Evolutionary conservation across 2,797 vertebrate species (phyloP).

Genomic region (Paramormyrops hopkinsi): DNA sequence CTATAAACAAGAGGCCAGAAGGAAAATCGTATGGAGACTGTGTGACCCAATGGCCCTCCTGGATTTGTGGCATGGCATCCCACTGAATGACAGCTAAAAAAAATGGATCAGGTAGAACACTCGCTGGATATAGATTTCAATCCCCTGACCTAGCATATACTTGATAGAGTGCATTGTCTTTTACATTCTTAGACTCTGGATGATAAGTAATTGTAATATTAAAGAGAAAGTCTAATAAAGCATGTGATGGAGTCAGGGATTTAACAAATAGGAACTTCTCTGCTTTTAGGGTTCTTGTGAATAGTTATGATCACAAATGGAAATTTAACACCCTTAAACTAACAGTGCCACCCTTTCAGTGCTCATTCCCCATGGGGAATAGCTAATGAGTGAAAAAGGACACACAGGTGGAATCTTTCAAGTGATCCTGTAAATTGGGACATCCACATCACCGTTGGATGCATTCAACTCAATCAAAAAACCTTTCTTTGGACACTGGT

Average conservation of each 20-base stretch:
- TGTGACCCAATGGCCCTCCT: not conserved
- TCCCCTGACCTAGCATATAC: not conserved
- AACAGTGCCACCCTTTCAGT: not conserved
- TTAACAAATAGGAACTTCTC: not conserved
- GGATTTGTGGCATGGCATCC: not conserved
- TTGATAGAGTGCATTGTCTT: not conserved
- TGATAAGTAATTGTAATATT: not conserved
- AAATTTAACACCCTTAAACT: not conserved
- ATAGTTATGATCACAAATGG: not conserved
- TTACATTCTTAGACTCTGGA: not conserved
- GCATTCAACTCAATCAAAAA: not conserved
- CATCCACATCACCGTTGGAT: not conserved
- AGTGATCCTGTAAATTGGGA: not conserved
- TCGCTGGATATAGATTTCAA: not conserved
- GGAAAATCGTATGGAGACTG: not conserved
- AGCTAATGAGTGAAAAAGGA: not conserved
- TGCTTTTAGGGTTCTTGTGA: not conserved
- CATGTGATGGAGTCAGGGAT: not conserved
- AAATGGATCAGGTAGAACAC: not conserved
- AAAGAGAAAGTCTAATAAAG: not conserved
- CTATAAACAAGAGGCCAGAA: not conserved
- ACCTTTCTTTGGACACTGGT: not conserved
- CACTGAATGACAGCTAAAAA: not conserved
- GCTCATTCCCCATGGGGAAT: not conserved
- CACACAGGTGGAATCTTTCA: not conserved